Conservation (phyloP, 2,113 vertebrate genomes). For the Grus americana region DNA sequence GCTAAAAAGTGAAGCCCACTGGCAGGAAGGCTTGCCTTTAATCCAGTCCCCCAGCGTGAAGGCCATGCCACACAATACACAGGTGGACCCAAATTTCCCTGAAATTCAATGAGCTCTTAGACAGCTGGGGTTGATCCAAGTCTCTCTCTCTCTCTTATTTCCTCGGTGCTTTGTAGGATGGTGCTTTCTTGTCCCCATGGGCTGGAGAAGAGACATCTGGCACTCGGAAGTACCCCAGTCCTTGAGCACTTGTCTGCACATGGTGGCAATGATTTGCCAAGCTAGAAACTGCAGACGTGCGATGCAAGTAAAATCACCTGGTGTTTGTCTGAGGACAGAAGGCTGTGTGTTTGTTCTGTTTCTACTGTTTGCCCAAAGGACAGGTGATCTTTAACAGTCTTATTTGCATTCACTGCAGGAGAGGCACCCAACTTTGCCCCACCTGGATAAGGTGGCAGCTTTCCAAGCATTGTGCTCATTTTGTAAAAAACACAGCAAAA, state of each 20-base stretch:
- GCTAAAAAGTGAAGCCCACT: not conserved
- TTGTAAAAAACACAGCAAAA: not conserved
- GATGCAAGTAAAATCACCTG: not conserved
- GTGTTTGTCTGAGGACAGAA: not conserved
- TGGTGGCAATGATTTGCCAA: not conserved
- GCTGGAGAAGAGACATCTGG: not conserved
- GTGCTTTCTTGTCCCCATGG: not conserved
- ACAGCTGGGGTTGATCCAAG: not conserved
- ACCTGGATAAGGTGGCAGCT: not conserved
- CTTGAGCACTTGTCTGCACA: not conserved
- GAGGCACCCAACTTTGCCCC: not conserved
- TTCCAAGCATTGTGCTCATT: not conserved
- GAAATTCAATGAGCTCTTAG: not conserved
- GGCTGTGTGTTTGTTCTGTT: not conserved
- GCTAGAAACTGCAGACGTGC: not conserved
- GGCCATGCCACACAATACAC: not conserved
- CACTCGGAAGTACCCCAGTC: not conserved
- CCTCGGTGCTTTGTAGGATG: not conserved
- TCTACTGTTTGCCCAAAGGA: slow-evolving; percentile 16
- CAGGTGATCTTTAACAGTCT: slow-evolving; percentile 9
- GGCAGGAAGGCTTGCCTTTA: not conserved
- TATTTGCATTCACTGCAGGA: not conserved
- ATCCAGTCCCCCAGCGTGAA: not conserved
- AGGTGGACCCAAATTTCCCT: not conserved
- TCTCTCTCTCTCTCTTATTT: not conserved